Evolutionary conservation across 2,113 vertebrate genomes (phyloP), one percentile per base, ranked within the genome.

Genomic region (Chelonoidis abingdonii): DNA sequence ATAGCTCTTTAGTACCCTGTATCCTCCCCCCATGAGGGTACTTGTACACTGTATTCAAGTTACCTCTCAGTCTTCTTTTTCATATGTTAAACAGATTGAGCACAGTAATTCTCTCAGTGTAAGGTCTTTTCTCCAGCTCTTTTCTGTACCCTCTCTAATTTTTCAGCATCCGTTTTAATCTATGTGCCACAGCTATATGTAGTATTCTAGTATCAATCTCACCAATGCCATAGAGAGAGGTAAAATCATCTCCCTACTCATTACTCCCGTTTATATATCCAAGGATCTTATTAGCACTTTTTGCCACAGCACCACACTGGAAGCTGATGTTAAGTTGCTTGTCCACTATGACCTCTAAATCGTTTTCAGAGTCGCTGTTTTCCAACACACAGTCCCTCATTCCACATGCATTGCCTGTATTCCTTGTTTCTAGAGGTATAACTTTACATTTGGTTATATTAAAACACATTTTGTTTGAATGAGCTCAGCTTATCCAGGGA

Each of bases 281-380:
- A 25, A 78, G 38, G 75, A 78, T 25, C 38, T 47, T 25, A 14
- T 27, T 78, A 78, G 24, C 25, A 25, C 41, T 78, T 47, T 78
- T 78, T 78, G 41, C 24, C 24, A 47, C 9, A 76, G 12, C n/a
- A 75, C 13, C 14, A 13, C 6, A 62, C 13, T n/a, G 35, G 31
- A 8, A n/a, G 16, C 35, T 69, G 16, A 69, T 91, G 80, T 35
- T 82, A 52, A 35, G 31, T 88, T 86, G 13, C 16, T 69, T 38
- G 59, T 41, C 62, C 0, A 0, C 31, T 25, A 81, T n/a, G 38
- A 92, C 22, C 5, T 2, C 5, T 8, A 27, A 21, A 16, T 49
- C 21, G 79, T 78, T 72, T 38, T 87, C 59, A 80, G 65, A 92
- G 87, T 80, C 0, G 3, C 0, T 38, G 5, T 5, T 84, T 91